Evolutionary conservation across 2,113 vertebrate genomes (phyloP), one percentile per base, ranked within the genome.

Genomic region (Tragelaphus scriptus): DNA sequence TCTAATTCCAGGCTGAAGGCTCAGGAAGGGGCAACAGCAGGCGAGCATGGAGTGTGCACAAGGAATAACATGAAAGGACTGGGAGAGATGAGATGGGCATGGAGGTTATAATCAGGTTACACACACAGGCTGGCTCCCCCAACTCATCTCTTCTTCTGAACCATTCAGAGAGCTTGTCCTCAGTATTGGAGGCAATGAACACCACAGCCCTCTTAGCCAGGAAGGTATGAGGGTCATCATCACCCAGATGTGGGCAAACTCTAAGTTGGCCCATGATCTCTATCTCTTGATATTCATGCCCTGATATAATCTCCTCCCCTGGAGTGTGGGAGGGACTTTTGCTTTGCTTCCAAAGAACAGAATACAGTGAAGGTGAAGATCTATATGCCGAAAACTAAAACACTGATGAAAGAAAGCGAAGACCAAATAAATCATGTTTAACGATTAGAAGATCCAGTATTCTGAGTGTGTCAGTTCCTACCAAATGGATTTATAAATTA

Each of bases 181-280:
- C 55, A 59, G 23, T 44, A 16, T 25, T 0, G 0, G 16, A 3
- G 9, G n/a, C 9, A 26, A 0, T 3, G 23, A 32, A 7, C 47
- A 58, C 32, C 44, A 58, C 53, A 10, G 28, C 3, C 4, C 49
- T 44, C 30, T 79, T 15, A 32, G n/a, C n/a, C 40, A 19, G 44
- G 30, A 40, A 28, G 75, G 14, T 28, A 53, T 11, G 44, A 80
- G 53, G 53, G 44, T 71, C 68, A 58, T 59, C 28, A 61, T 88
- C 65, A 61, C 58, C 26, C 51, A 55, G n/a, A 55, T 2, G 11
- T n/a, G 2, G 49, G 53, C 8, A 53, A 44, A 55, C 58, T 77
- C 51, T 7, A 68, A 26, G 23, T 21, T 36, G 65, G 68, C 61
- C 71, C 15, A 10, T 0, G 82, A 36, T 17, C 16, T 88, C 25